These are phyloP conservation scores for Siderastrea siderea DNA, from an alignment of 92 coral and sea anemone genomes.

Conservation along the genomic window DNA sequence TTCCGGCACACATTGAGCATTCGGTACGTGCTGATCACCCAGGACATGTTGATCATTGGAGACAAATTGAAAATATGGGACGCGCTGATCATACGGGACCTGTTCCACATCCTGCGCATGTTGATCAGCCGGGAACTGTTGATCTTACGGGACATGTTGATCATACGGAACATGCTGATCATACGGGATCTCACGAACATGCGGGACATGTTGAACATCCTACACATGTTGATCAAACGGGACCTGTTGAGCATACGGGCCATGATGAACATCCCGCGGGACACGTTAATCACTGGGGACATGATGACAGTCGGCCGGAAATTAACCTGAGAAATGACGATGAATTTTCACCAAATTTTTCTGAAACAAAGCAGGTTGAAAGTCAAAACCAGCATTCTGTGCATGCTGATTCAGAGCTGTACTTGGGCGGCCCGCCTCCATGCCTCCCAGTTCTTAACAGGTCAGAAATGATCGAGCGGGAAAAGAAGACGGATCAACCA, in stretches of 20 bases:
- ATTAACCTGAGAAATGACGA: too few species aligned
- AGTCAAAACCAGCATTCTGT: background rate
- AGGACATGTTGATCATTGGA: background rate
- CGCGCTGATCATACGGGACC: background rate
- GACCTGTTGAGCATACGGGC: background rate
- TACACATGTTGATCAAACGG: background rate
- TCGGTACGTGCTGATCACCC: background rate
- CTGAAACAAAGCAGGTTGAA: background rate
- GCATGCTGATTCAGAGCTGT: conserved; percentile 11
- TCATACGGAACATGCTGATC: background rate
- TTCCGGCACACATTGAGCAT: background rate
- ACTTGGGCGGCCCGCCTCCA: conserved; percentile 34
- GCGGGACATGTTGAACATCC: background rate
- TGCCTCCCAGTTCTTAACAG: conserved; percentile 17
- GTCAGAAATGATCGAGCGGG: background rate
- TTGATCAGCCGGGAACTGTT: background rate
- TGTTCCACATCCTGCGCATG: background rate
- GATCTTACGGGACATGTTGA: background rate
- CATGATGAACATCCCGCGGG: background rate
- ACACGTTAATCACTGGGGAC: background rate
- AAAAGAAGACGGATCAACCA: background rate
- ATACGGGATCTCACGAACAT: background rate
- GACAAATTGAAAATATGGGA: background rate
- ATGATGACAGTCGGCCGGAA: background rate
- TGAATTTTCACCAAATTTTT: background rate